Conservation (phyloP, 2,888 invertebrate species). For the Stenodema calcarata region DNA sequence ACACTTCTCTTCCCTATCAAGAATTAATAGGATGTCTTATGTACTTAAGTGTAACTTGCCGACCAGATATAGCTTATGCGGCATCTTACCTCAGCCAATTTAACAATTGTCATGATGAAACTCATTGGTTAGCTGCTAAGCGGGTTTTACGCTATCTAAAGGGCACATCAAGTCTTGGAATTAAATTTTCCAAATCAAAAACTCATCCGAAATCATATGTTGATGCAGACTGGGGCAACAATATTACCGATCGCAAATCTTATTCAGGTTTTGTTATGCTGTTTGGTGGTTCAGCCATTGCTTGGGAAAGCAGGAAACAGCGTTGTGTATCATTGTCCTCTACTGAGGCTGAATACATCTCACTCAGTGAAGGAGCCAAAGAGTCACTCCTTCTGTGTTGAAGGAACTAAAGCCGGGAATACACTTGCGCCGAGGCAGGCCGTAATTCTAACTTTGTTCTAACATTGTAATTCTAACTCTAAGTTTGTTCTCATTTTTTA, state of each 20-base stretch:
- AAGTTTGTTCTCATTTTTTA: too few species aligned
- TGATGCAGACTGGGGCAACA: constrained; percentile 17
- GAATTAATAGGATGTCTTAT: background rate
- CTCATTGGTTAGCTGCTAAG: background rate
- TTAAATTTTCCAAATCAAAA: background rate
- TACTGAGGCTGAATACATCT: constrained; percentile 20
- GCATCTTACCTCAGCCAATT: background rate
- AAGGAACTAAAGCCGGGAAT: too few species aligned
- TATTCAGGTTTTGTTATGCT: background rate
- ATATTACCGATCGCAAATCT: background rate
- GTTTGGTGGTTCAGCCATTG: background rate
- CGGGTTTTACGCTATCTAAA: background rate
- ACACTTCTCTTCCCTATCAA: background rate
- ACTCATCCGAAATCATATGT: background rate
- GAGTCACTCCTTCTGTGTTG: too few species aligned
- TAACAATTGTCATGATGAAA: background rate
- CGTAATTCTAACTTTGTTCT: too few species aligned
- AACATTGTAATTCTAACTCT: too few species aligned
- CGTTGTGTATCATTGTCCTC: background rate
- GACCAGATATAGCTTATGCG: background rate
- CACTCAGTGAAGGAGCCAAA: background rate
- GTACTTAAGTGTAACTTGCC: background rate
- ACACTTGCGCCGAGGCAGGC: too few species aligned
- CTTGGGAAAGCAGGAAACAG: constrained; percentile 11
- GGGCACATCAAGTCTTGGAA: background rate